Conservation (phyloP, 1,140 invertebrate genomes). For the Himalopsyche phryganea region DNA sequence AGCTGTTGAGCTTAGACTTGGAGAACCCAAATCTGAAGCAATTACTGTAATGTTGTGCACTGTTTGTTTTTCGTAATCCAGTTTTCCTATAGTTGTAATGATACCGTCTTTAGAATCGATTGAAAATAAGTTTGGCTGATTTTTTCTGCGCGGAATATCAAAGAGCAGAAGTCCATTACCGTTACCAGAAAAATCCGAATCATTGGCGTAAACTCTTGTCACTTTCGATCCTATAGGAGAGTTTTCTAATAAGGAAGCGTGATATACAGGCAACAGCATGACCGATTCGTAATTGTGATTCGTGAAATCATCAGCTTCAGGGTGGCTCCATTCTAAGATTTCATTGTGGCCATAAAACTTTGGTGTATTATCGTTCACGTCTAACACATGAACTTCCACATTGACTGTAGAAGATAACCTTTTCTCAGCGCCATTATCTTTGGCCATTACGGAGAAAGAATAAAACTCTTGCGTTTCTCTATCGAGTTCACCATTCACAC, state of each 20-base stretch:
- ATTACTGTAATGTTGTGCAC: slow-evolving; percentile 74
- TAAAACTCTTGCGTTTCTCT: slow-evolving; percentile 71
- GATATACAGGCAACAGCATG: slow-evolving; percentile 64
- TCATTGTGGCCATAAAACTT: slow-evolving; percentile 71
- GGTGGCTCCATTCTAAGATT: slow-evolving; percentile 47
- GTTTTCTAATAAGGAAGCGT: slow-evolving; percentile 65
- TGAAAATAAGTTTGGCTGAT: slow-evolving; percentile 63
- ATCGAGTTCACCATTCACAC: slow-evolving; percentile 73
- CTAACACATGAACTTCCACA: slow-evolving; percentile 74
- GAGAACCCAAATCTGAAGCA: slow-evolving; percentile 79
- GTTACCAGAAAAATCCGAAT: slow-evolving; percentile 78
- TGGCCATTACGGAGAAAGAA: slow-evolving; percentile 69
- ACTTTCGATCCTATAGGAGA: slow-evolving; percentile 66
- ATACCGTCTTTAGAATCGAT: slow-evolving; percentile 79
- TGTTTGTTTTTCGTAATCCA: slow-evolving; percentile 68
- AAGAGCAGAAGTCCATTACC: slow-evolving; percentile 78
- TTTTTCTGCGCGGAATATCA: slow-evolving; percentile 61
- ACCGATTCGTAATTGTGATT: slow-evolving; percentile 55
- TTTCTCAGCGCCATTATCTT: slow-evolving; percentile 60
- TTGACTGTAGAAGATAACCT: slow-evolving; percentile 67
- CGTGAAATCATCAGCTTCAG: slow-evolving; percentile 45
- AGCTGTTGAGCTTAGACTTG: slow-evolving; percentile 74
- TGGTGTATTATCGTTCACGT: slow-evolving; percentile 76
- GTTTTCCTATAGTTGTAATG: slow-evolving; percentile 66
- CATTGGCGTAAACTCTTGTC: slow-evolving; percentile 73